Conservation (phyloP, 2,797 vertebrate genomes). For the Poeciliopsis paucimaculata region DNA sequence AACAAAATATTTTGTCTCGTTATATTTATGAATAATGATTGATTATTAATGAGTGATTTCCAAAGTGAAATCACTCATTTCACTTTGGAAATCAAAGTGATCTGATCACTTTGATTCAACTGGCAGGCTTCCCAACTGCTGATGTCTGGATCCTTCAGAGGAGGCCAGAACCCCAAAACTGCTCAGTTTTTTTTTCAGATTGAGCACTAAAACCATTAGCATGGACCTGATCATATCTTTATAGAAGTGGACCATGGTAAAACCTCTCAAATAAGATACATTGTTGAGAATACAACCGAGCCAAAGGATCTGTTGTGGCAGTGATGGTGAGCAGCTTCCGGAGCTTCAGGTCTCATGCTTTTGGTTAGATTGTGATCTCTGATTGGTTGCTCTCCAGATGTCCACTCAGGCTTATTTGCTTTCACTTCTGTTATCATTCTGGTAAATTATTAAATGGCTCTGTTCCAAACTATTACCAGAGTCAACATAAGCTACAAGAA, state of each 20-base stretch:
- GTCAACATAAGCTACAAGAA: background rate
- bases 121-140: background rate
- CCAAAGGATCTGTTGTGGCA: background rate
- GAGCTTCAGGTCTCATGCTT: background rate
- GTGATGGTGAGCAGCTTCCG: background rate
- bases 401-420: background rate
- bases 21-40: background rate
- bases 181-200: background rate
- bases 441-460: background rate
- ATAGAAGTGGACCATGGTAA: background rate
- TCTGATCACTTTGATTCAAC: too few relatives aligned
- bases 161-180: background rate
- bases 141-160: background rate
- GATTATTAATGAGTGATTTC: background rate
- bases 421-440: background rate
- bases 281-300: background rate
- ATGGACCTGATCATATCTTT: background rate
- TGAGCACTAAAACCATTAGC: background rate
- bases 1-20: background rate
- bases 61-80: too few relatives aligned
- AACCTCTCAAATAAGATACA: background rate
- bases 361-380: background rate
- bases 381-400: background rate
- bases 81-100: too few relatives aligned
- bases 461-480: background rate